A percentile compares a stretch with the other conserved stretches of the same genome.
phyloP scores from a whole-genome alignment of 2,113 vertebrate genomes.

The Pica pica region DNA sequence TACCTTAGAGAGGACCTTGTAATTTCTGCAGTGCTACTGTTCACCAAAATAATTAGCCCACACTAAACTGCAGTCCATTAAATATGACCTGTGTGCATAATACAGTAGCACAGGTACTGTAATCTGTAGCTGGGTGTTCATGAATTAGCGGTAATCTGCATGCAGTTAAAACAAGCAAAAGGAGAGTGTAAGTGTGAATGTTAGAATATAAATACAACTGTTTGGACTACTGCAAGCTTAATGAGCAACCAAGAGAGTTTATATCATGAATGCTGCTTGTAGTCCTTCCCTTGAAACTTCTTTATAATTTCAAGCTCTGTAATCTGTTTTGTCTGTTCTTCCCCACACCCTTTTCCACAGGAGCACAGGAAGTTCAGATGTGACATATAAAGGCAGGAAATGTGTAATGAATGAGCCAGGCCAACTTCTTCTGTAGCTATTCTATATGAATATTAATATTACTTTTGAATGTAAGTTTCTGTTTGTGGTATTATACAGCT shows the following conservation, averaged over 20 bases:
- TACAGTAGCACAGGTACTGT: background rate
- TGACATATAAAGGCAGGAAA: slow-evolving; percentile 28
- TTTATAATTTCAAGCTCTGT: background rate
- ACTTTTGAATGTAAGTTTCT: background rate
- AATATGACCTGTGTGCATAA: background rate
- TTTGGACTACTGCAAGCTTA: background rate
- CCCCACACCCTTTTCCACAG: background rate
- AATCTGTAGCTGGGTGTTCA: background rate
- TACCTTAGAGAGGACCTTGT: background rate
- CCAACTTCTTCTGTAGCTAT: background rate
- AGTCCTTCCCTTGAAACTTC: background rate
- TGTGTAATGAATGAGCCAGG: background rate
- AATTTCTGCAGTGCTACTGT: background rate
- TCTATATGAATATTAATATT: background rate
- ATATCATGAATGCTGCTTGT: background rate
- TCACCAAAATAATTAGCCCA: background rate
- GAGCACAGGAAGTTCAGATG: slow-evolving; percentile 60
- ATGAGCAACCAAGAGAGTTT: background rate
- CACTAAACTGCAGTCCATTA: background rate
- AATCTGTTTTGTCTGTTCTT: background rate
- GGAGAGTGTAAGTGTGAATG: background rate
- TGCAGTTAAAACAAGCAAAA: background rate
- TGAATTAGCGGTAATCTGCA: background rate
- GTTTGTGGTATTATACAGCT: background rate
- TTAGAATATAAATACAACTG: background rate